Base-by-base conservation (phyloP, 2,888 invertebrate genomes). In the Ennomos quercinarius region DNA sequence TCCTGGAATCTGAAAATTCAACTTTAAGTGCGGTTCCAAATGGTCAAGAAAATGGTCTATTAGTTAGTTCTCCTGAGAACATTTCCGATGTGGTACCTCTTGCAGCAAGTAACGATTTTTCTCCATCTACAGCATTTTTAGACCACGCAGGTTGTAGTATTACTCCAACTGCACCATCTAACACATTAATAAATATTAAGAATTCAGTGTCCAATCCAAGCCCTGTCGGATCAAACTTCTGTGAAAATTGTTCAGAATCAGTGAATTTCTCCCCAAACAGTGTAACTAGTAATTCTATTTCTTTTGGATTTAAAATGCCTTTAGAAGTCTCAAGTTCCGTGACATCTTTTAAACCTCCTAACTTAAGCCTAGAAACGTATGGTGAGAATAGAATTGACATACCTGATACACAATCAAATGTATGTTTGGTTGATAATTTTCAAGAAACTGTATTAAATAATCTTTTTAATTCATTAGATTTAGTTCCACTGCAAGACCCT, bases 261-360 rank as follows among this genome's bases (percentile, higher is more conserved):
- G n/a, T 36, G 12, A 8, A 8, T n/a, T 4, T 35, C 35, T 34
- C 12, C 12, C 4, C 27, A 12, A 11, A 49, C 8, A 8, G 43
- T 55, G 13, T 43, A 13, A 10, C 35, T 17, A 6, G 8, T 34
- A 34, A 38, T 39, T 48, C 48, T 34, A 13, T 27, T 35, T 49
- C 48, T 10, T 36, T 27, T 13, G 50, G 27, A 4, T 52, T 57
- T 3, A 47, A 27, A 5, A 13, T 34, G 11, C 63, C 57, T 8
- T 9, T 55, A 0, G 11, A 37, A 40, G 17, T 42, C 9, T 35
- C 51, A 9, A 46, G 36, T 34, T 13, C 55, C 13, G 48, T 55
- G 5, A 42, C 51, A 39, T 37, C 49, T 42, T 43, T 45, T 5
- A 34, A 35, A 41, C 3, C 9, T 9, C 1, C 41, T 9, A 43